Evolutionary conservation across 2,113 vertebrate genomes (phyloP).

Genomic region (Semnornis frantzii): DNA sequence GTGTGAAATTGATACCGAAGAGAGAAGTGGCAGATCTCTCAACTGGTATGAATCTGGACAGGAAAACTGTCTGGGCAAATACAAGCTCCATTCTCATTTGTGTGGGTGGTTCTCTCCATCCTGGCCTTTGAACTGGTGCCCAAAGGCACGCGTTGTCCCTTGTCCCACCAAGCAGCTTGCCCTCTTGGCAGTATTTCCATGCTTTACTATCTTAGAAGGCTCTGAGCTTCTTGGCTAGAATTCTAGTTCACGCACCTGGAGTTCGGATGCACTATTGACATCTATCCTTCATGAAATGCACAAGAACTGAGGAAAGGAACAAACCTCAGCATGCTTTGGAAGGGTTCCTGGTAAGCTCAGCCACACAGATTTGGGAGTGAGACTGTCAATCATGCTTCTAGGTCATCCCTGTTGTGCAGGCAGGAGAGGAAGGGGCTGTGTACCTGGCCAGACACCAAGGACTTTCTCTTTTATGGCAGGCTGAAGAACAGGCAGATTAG

Average conservation of each 20-base stretch:
- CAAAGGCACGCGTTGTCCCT: neutral
- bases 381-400: neutral
- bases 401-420: neutral
- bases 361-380: neutral
- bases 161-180: neutral
- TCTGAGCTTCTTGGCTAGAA: neutral
- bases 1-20: neutral
- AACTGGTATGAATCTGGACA: neutral
- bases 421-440: neutral
- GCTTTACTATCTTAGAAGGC: neutral
- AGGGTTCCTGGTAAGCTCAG: neutral
- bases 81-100: neutral
- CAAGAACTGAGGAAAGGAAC: neutral
- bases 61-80: neutral
- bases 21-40: neutral
- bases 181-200: neutral
- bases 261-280: neutral
- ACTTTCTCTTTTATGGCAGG: neutral
- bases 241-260: neutral
- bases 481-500: neutral
- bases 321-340: neutral
- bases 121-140: neutral
- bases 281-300: neutral
- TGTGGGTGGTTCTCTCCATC: neutral
- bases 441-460: neutral